Evolutionary conservation across 2,888 invertebrate species (phyloP), one percentile per base, ranked within the genome.

Genomic region (Tetragnatha montana): DNA sequence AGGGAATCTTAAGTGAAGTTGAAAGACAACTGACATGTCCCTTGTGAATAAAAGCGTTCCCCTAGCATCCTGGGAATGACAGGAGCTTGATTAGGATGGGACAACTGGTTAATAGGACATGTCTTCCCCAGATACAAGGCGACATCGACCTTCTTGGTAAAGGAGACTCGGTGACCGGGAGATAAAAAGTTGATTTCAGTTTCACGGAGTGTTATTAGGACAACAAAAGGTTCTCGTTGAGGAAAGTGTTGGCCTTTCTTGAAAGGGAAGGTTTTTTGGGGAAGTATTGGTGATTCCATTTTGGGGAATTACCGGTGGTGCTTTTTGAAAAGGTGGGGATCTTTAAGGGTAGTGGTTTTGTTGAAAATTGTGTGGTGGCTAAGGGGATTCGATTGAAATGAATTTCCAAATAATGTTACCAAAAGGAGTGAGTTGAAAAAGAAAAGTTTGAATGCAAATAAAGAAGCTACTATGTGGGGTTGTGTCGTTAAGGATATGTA

Each of bases 21-120:
- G 86, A 79, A 74, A 73, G 86, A 86, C 86, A 86, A 80, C 19
- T 80, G 86, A 80, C 86, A 80, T 69, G 73, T 86, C 86, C 79
- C 73, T 22, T 19, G 47, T 35, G 79, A 35, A 70, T 47, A 8
- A n/a, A 51, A 8, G 19, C 51, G 21, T 79, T 79, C 21, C 50
- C 22, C 73, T 73, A 19, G 50, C 8, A 14, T 35, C 7, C 80
- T 86, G 86, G 68, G 50, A 86, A 47, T 86, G 86, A 86, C 86
- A 86, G 80, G 47, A 12, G n/a, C 79, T 73, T 86, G 80, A 80
- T 86, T 86, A 70, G 68, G 79, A 86, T 60, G 47, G 68, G 86
- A 86, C 79, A 80, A 86, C 73, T 69, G 47, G 86, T 86, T 86
- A 86, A 86, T 86, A 73, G 71, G 74, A 80, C 86, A 71, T 80